Conservation (phyloP, 2,888 invertebrate genomes). For the Aromia moschata region DNA sequence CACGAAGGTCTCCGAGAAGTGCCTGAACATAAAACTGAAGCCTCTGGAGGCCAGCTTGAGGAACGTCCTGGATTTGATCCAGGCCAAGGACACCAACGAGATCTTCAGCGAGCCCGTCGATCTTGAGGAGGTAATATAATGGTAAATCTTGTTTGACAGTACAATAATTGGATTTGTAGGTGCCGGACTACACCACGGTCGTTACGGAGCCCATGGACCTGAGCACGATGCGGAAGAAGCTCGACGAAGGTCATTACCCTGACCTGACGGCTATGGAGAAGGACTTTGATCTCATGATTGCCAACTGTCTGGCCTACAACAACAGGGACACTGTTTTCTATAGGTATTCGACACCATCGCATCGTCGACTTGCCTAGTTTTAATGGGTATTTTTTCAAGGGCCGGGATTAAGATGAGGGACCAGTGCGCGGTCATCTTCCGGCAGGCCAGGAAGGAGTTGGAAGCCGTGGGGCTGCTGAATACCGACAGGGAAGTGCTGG, state of each 20-base stretch:
- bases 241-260: slow-evolving; percentile 74
- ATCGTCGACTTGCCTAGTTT: not conserved
- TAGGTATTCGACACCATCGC: slow-evolving; percentile 59
- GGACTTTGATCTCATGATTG: slow-evolving; percentile 96
- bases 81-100: slow-evolving; percentile 82
- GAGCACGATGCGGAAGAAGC: slow-evolving; percentile 83
- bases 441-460: slow-evolving; percentile 80
- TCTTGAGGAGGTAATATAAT: slow-evolving; percentile 71
- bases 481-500: slow-evolving; percentile 58
- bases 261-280: slow-evolving; percentile 81
- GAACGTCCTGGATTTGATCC: slow-evolving; percentile 79
- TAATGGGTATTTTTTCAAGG: slow-evolving; percentile 28
- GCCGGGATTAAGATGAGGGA: slow-evolving; percentile 77
- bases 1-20: slow-evolving; percentile 82
- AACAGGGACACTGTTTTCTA: slow-evolving; percentile 95
- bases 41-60: slow-evolving; percentile 83
- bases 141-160: not conserved
- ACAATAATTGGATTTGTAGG: slow-evolving; percentile 60
- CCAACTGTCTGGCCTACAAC: slow-evolving; percentile 95
- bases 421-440: slow-evolving; percentile 82
- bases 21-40: slow-evolving; percentile 81
- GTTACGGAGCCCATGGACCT: slow-evolving; percentile 90
- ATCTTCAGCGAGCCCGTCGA: slow-evolving; percentile 96
- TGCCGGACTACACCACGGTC: slow-evolving; percentile 89
- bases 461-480: slow-evolving; percentile 68